These are phyloP conservation scores for Metopia argyrocephala DNA, from an alignment of 2,888 invertebrate genomes.

Conservation along the genomic window DNA sequence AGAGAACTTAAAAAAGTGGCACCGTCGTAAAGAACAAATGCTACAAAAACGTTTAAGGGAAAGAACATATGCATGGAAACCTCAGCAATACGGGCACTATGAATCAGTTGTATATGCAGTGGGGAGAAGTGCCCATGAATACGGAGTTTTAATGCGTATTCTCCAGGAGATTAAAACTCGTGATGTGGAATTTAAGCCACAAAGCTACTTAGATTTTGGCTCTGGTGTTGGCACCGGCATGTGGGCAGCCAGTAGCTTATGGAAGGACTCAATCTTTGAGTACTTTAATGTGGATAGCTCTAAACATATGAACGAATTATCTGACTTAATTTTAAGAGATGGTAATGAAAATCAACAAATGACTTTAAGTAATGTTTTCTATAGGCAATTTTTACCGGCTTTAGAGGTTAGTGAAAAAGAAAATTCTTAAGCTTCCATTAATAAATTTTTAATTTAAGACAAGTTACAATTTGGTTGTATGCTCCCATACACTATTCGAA, in stretches of 20 bases:
- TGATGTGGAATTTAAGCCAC: slow-evolving; percentile 85
- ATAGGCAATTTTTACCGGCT: slow-evolving; percentile 90
- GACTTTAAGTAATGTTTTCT: slow-evolving; percentile 83
- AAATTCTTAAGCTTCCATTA: background rate
- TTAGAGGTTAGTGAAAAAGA: slow-evolving; percentile 66
- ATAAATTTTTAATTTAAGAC: slow-evolving; percentile 74
- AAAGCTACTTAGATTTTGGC: slow-evolving; percentile 92
- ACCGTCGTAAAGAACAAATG: slow-evolving; percentile 80
- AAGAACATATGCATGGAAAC: slow-evolving; percentile 86
- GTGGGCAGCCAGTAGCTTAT: slow-evolving; percentile 89
- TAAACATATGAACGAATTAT: slow-evolving; percentile 88
- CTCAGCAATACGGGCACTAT: slow-evolving; percentile 84
- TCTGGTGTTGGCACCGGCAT: slow-evolving; percentile 92
- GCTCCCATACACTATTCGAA: slow-evolving; percentile 90
- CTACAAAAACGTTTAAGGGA: slow-evolving; percentile 81
- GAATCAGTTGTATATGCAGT: slow-evolving; percentile 86
- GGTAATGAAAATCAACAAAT: slow-evolving; percentile 83
- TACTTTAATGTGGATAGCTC: slow-evolving; percentile 92
- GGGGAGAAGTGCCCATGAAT: slow-evolving; percentile 86
- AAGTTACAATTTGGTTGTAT: slow-evolving; percentile 88
- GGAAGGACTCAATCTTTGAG: slow-evolving; percentile 87
- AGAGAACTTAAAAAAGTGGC: slow-evolving; percentile 76
- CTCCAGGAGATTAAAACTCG: slow-evolving; percentile 85
- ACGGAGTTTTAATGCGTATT: slow-evolving; percentile 84
- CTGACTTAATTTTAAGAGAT: slow-evolving; percentile 84